Percentiles rank a stretch among this genome's conserved stretches.
Evolutionary conservation across 2,113 vertebrate species (phyloP).

Genomic region (Panthera uncia): DNA sequence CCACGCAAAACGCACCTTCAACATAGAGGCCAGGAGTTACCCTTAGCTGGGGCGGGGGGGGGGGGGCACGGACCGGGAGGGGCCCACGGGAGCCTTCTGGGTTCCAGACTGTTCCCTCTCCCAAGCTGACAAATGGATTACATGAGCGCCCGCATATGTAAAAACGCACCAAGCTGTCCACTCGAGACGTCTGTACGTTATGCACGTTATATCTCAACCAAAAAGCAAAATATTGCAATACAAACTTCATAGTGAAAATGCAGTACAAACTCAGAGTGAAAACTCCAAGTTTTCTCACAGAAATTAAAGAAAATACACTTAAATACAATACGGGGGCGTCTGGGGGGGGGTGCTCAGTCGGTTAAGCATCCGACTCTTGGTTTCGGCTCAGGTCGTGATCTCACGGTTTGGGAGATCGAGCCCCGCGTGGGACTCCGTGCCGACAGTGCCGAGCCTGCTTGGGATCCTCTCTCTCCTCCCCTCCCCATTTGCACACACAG

Average conservation of each 20-base stretch:
- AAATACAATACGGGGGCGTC: not conserved
- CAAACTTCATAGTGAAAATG: no score
- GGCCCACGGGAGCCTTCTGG: not conserved
- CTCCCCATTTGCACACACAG: no score
- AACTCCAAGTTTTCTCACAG: not conserved
- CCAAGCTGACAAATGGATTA: rapidly evolving
- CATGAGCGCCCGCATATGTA: rapidly evolving
- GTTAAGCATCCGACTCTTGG: no score
- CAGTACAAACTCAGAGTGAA: no score
- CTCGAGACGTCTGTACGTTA: not conserved
- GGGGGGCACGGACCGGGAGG: rapidly evolving
- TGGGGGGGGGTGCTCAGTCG: no score
- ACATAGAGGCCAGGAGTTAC: not conserved
- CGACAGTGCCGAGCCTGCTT: no score
- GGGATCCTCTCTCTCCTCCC: no score
- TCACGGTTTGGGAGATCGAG: no score
- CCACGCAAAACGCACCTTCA: rapidly evolving
- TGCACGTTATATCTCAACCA: rapidly evolving
- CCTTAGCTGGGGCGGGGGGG: not conserved
- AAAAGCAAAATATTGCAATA: no score
- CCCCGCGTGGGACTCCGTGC: no score
- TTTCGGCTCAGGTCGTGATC: no score
- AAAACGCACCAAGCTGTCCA: rapidly evolving
- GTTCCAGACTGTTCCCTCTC: not conserved
- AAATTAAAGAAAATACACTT: not conserved